phyloP scores from a whole-genome alignment of 2,888 invertebrate species.

The Rhimphoctona megacephalus region DNA sequence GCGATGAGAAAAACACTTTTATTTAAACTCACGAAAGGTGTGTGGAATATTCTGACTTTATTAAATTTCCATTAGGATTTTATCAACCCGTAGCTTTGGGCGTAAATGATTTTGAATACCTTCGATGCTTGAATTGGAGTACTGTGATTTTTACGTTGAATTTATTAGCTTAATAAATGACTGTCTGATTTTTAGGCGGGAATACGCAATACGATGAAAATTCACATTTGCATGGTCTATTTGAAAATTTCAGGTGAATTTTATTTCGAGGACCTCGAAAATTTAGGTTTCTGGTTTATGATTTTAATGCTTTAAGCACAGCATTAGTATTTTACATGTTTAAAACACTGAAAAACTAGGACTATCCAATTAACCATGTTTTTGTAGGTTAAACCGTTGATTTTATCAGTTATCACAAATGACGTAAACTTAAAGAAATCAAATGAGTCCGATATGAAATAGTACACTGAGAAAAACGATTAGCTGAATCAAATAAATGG shows the following conservation, averaged over 20 bases:
- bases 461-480: no score
- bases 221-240: not conserved
- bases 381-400: not conserved
- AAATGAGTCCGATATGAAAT: not conserved
- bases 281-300: not conserved
- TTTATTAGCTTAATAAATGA: no score
- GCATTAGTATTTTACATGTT: not conserved
- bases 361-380: not conserved
- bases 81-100: not conserved
- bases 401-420: not conserved
- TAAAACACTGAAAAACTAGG: no score
- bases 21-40: not conserved
- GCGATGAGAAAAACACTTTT: no score
- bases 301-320: not conserved
- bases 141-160: not conserved
- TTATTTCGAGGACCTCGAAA: not conserved
- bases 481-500: no score
- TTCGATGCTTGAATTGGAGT: not conserved
- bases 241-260: not conserved
- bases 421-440: not conserved
- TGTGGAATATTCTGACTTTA: no score
- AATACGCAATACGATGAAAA: not conserved
- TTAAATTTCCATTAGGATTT: no score
- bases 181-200: no score
- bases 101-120: not conserved